phyloP scores from a whole-genome alignment of 2,888 invertebrate species.

The Heliconius ethilla region DNA sequence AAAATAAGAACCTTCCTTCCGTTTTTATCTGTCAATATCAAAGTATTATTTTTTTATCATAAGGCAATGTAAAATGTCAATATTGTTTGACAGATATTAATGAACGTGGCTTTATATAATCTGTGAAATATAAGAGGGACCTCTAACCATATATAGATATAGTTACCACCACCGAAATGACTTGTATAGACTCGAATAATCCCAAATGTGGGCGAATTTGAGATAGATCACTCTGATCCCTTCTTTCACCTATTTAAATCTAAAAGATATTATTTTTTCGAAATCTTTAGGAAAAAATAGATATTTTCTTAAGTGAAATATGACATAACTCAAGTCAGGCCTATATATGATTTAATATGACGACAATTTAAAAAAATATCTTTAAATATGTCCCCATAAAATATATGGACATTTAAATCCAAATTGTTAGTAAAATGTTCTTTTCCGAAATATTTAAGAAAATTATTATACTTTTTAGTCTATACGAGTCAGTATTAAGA shows the following conservation, averaged over 20 bases:
- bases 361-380: too few species aligned
- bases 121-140: conserved; percentile 32
- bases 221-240: too few species aligned
- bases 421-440: not conserved
- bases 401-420: not conserved
- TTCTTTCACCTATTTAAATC: too few species aligned
- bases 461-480: conserved; percentile 3
- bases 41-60: conserved; percentile 19
- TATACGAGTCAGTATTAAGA: conserved; percentile 22
- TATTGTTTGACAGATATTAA: not conserved
- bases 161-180: conserved; percentile 65
- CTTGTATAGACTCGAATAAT: conserved; percentile 31
- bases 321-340: too few species aligned
- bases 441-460: not conserved
- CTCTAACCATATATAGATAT: conserved; percentile 42
- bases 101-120: conserved; percentile 26
- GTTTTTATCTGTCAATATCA: not conserved
- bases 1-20: not conserved
- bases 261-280: not conserved
- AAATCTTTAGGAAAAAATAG: not conserved
- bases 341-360: too few species aligned
- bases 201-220: not conserved
- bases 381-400: not conserved
- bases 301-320: too few species aligned
- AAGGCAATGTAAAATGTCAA: not conserved